Conservation (phyloP, 53 echinoderm and acorn worm genomes). For the Paelopatides confundens region DNA sequence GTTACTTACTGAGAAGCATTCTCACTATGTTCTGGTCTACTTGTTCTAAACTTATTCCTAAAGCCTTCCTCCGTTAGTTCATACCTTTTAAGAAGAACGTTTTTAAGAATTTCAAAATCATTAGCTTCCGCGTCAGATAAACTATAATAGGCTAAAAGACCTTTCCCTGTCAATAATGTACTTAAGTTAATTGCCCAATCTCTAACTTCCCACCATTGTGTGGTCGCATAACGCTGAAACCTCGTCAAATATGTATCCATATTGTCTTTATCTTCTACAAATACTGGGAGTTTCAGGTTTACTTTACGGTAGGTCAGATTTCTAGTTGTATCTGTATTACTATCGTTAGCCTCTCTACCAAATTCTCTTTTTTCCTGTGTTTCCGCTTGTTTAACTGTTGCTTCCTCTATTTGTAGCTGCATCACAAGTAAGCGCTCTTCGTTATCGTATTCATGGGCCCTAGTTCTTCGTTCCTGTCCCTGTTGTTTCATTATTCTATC, state of each 20-base stretch:
- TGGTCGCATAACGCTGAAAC: not conserved
- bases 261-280: slow-evolving; percentile 35
- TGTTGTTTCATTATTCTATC: too few species aligned
- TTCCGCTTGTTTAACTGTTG: not conserved
- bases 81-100: slow-evolving; percentile 15
- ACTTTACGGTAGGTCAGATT: not conserved
- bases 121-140: slow-evolving; percentile 18
- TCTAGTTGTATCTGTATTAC: not conserved
- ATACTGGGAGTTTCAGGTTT: not conserved
- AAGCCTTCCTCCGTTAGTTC: slow-evolving; percentile 22
- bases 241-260: slow-evolving; percentile 3
- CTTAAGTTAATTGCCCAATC: slow-evolving; percentile 19
- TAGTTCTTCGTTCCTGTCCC: not conserved
- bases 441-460: not conserved
- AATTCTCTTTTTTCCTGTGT: not conserved
- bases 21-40: slow-evolving; percentile 27
- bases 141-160: slow-evolving; percentile 12
- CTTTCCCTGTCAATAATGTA: slow-evolving; percentile 28
- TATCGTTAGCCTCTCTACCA: not conserved
- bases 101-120: slow-evolving; percentile 18
- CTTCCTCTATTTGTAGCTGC: not conserved
- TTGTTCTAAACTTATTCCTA: slow-evolving; percentile 25
- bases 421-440: not conserved
- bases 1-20: slow-evolving; percentile 4
- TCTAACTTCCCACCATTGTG: not conserved